Evolutionary conservation across 2,888 invertebrate species (phyloP).

Genomic region (Xylota segnis): DNA sequence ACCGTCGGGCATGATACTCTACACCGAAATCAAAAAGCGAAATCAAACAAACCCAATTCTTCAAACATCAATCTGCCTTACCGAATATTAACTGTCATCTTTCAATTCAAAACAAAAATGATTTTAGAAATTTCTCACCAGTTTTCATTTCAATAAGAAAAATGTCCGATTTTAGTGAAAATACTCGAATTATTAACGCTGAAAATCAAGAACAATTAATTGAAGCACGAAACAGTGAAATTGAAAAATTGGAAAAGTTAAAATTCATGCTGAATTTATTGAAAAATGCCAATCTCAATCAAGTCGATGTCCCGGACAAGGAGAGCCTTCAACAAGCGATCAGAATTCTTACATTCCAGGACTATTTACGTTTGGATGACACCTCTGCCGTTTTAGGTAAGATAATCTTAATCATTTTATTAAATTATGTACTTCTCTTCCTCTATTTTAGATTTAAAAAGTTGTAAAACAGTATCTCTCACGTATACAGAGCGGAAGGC

Average conservation of each 20-base stretch:
- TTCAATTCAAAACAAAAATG: slow-evolving; percentile 41
- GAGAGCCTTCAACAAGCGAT: slow-evolving; percentile 78
- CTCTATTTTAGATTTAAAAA: slow-evolving; percentile 57
- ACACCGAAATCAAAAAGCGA: neutral
- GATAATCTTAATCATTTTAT: neutral
- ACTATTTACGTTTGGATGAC: slow-evolving; percentile 77
- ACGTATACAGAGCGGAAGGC: slow-evolving; percentile 82
- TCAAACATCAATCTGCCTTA: slow-evolving; percentile 4
- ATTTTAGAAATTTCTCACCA: slow-evolving; percentile 1
- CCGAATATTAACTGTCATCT: slow-evolving; percentile 45
- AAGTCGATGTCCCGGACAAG: slow-evolving; percentile 56
- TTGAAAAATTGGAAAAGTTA: slow-evolving; percentile 80
- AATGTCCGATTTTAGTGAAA: slow-evolving; percentile 77
- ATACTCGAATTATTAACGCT: slow-evolving; percentile 78
- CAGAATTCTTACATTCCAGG: slow-evolving; percentile 77
- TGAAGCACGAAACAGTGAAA: slow-evolving; percentile 78
- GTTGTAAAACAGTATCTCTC: slow-evolving; percentile 68
- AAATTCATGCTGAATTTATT: slow-evolving; percentile 80
- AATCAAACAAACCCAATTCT: neutral
- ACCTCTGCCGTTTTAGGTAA: slow-evolving; percentile 78
- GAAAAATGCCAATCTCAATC: slow-evolving; percentile 60
- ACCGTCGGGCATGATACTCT: too few relatives aligned
- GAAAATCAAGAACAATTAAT: slow-evolving; percentile 79
- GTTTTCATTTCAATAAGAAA: neutral
- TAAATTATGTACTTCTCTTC: neutral